A percentile compares a stretch with the other conserved stretches of the same genome.
phyloP scores from a whole-genome alignment of 2,113 vertebrate species.

The Balaeniceps rex region DNA sequence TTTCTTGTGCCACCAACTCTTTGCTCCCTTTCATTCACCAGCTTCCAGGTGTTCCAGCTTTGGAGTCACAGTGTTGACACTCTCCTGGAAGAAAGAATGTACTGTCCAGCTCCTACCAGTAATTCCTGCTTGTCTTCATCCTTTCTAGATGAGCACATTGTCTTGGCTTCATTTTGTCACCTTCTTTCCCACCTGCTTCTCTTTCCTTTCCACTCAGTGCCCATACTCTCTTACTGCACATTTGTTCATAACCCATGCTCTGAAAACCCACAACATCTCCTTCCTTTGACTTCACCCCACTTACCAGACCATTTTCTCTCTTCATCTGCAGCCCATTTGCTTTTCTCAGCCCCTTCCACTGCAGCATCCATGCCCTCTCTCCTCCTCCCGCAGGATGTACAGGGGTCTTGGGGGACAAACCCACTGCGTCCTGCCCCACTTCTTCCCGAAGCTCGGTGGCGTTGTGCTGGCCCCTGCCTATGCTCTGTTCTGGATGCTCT shows the following conservation, averaged over 20 bases:
- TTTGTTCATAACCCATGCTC: neutral
- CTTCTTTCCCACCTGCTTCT: neutral
- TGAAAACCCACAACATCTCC: neutral
- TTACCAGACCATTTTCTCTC: neutral
- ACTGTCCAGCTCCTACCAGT: neutral
- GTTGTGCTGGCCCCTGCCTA: neutral
- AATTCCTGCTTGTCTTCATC: neutral
- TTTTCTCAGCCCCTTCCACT: neutral
- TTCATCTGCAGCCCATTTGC: neutral
- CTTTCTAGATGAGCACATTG: neutral
- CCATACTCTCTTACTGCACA: neutral
- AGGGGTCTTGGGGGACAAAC: rapidly evolving
- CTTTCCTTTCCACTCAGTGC: neutral
- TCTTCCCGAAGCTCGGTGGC: rapidly evolving
- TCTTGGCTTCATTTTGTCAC: neutral
- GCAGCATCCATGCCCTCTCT: neutral
- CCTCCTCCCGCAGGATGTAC: neutral
- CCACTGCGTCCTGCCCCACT: rapidly evolving
- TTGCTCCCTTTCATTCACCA: neutral
- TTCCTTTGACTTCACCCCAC: neutral
- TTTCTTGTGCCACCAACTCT: neutral
- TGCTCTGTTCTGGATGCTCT: neutral
- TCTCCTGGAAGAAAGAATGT: neutral
- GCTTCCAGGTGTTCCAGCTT: neutral
- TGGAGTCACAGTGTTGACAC: neutral